Conservation (phyloP, 2,888 invertebrate species). For the Meiosimyza platycephala region DNA sequence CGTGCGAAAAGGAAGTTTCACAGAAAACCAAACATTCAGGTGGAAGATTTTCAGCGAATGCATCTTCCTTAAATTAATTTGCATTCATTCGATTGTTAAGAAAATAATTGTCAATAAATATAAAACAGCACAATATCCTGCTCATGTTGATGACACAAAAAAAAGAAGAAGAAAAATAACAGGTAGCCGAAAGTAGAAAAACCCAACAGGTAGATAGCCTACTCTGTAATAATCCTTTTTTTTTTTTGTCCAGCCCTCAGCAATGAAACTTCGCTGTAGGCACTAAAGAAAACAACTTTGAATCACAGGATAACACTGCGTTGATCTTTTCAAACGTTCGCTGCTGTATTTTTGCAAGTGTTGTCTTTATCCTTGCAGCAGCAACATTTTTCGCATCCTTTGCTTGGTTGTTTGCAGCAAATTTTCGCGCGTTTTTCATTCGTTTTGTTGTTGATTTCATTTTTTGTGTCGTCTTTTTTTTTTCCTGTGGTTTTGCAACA, state of each 20-base stretch:
- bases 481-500: slow-evolving; percentile 11
- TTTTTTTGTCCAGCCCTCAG: too few species aligned
- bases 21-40: too few species aligned
- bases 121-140: too few species aligned
- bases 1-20: too few species aligned
- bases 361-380: neutral
- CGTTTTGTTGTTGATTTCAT: neutral
- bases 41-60: neutral
- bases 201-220: too few species aligned
- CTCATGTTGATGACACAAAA: too few species aligned
- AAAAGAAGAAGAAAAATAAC: too few species aligned
- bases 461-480: neutral
- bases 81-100: too few species aligned
- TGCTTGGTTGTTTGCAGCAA: neutral
- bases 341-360: neutral
- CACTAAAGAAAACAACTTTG: slow-evolving; percentile 1
- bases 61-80: neutral
- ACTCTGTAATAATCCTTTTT: too few species aligned
- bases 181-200: too few species aligned
- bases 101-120: too few species aligned
- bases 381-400: neutral
- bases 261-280: neutral
- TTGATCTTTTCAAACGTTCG: slow-evolving; percentile 15
- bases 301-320: neutral
- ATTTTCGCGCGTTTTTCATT: slow-evolving; percentile 19